Evolutionary conservation across 2,888 invertebrate genomes (phyloP).

Genomic region (Andrena flavipes): DNA sequence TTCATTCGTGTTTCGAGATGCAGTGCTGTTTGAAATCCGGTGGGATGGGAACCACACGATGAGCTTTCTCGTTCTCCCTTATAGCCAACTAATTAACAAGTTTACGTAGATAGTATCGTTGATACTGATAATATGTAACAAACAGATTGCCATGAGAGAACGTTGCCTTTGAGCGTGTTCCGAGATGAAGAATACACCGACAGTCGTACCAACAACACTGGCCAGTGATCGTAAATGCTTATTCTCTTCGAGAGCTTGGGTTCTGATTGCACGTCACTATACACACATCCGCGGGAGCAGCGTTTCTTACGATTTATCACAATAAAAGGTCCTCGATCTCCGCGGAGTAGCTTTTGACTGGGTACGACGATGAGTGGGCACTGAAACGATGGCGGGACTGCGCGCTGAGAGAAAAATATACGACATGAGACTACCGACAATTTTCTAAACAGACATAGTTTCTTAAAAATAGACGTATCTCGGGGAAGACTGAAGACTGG

Average conservation of each 20-base stretch:
- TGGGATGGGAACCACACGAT: conserved; percentile 16
- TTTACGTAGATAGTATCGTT: conserved; percentile 55
- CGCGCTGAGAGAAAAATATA: conserved; percentile 55
- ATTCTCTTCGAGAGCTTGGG: conserved; percentile 3
- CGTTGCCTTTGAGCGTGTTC: conserved; percentile 29
- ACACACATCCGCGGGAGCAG: conserved; percentile 21
- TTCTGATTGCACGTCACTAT: conserved; percentile 37
- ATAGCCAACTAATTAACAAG: conserved; percentile 77
- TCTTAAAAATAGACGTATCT: not conserved
- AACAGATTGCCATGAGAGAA: conserved; percentile 58
- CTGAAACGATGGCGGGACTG: not conserved
- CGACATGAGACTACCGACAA: not conserved
- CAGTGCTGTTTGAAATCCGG: not conserved
- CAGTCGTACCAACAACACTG: conserved; percentile 10
- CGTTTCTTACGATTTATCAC: conserved; percentile 37
- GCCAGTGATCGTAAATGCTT: conserved; percentile 6
- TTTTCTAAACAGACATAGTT: not conserved
- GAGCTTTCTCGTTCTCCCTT: conserved; percentile 24
- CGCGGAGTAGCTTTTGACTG: conserved; percentile 13
- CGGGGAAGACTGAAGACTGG: conserved; percentile 1
- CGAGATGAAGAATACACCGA: conserved; percentile 11
- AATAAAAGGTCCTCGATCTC: conserved; percentile 25
- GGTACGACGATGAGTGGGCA: conserved; percentile 23
- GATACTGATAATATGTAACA: conserved; percentile 73
- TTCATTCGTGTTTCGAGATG: not conserved